Conservation (phyloP, 2,888 invertebrate genomes). For the Agrilus mali region DNA sequence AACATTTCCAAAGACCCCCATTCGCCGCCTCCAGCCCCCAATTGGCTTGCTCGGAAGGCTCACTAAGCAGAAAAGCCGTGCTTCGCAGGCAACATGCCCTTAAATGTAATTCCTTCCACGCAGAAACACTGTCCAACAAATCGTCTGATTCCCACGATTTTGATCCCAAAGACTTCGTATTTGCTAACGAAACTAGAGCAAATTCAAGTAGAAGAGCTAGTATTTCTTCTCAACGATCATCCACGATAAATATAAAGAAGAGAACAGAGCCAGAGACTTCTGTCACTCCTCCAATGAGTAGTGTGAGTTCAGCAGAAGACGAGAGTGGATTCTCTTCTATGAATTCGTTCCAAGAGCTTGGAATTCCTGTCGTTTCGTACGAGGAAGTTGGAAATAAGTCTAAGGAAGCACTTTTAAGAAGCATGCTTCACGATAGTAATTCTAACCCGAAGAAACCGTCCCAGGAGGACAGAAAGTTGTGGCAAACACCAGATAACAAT, state of each 20-base stretch:
- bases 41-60: constrained; percentile 7
- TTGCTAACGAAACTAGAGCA: too few relatives aligned
- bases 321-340: constrained; percentile 80
- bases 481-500: constrained; percentile 22
- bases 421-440: constrained; percentile 23
- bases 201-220: too few relatives aligned
- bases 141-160: constrained; percentile 1
- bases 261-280: constrained; percentile 16
- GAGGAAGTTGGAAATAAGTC: constrained; percentile 17
- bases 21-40: too few relatives aligned
- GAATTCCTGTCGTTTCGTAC: constrained; percentile 44
- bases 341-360: constrained; percentile 73
- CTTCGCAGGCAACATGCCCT: neutral
- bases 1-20: too few relatives aligned
- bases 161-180: constrained; percentile 2
- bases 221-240: too few relatives aligned
- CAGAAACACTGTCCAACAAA: neutral
- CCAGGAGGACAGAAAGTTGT: constrained; percentile 23
- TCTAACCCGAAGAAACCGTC: constrained; percentile 7
- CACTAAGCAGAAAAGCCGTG: constrained; percentile 5
- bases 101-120: neutral
- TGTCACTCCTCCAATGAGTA: constrained; percentile 20
- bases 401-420: constrained; percentile 23
- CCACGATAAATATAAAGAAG: too few relatives aligned
- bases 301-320: constrained; percentile 46